Percentiles rank a stretch among this genome's conserved stretches.
phyloP scores from a whole-genome alignment of 2,888 invertebrate genomes.

The Erannis defoliaria region DNA sequence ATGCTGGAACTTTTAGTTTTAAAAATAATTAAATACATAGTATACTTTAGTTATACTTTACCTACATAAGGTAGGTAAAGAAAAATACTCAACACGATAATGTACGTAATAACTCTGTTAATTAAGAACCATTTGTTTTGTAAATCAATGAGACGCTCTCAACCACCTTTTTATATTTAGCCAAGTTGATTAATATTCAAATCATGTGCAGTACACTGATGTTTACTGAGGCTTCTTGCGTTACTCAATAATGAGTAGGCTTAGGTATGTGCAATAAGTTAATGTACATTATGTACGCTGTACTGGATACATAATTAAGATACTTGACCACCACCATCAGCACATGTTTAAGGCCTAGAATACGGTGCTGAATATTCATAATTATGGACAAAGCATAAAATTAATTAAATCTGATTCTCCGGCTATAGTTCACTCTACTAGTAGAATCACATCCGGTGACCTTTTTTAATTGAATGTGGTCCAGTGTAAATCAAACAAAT shows the following conservation, averaged over 20 bases:
- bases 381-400: no score
- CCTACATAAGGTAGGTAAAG: no score
- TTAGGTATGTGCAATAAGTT: constrained; percentile 29
- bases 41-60: no score
- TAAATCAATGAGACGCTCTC: constrained; percentile 9
- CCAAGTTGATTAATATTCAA: constrained; percentile 34
- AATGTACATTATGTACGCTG: constrained; percentile 13
- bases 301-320: constrained; percentile 10
- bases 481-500: no score
- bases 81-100: neutral
- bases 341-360: neutral
- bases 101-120: neutral
- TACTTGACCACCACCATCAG: neutral
- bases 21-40: no score
- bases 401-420: no score
- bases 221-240: constrained; percentile 33
- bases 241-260: constrained; percentile 29
- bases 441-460: no score
- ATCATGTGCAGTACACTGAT: constrained; percentile 15
- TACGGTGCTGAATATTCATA: no score
- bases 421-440: no score
- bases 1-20: no score
- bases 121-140: neutral
- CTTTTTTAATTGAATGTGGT: no score
- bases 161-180: constrained; percentile 14